Evolutionary conservation across 2,797 vertebrate species (phyloP).

Genomic region (Dendrocincla fuliginosa): DNA sequence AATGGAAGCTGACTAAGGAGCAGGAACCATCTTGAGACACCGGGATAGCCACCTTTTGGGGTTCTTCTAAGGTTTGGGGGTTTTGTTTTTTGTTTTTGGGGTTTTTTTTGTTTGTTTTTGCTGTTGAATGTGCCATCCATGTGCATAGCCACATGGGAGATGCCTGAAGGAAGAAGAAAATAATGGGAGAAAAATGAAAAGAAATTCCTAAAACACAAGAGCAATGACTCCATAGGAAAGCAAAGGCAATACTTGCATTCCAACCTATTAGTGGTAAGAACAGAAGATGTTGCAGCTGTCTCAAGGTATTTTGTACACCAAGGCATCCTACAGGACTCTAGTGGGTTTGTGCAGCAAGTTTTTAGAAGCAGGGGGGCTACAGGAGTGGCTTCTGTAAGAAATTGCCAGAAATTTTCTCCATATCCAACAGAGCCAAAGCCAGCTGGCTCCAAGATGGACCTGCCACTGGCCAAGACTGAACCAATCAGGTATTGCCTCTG

Average conservation of each 20-base stretch:
- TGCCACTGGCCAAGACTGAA: background rate
- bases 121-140: background rate
- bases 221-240: background rate
- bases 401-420: background rate
- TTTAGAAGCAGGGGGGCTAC: background rate
- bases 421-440: background rate
- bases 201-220: background rate
- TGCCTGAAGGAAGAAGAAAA: background rate
- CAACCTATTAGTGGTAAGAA: background rate
- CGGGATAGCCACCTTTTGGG: fast-evolving
- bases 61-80: background rate
- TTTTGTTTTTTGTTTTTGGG: too few relatives aligned
- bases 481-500: background rate
- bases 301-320: background rate
- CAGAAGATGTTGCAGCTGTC: background rate
- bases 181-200: background rate
- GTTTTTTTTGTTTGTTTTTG: background rate
- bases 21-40: background rate
- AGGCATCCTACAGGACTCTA: background rate
- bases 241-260: background rate
- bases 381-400: background rate
- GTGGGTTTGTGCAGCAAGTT: background rate
- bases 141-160: background rate
- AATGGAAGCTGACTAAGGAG: background rate
- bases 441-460: background rate